A percentile compares a stretch with the other conserved stretches of the same genome.
phyloP scores from a whole-genome alignment of 2,888 invertebrate genomes.

The Perithous albicinctus region DNA sequence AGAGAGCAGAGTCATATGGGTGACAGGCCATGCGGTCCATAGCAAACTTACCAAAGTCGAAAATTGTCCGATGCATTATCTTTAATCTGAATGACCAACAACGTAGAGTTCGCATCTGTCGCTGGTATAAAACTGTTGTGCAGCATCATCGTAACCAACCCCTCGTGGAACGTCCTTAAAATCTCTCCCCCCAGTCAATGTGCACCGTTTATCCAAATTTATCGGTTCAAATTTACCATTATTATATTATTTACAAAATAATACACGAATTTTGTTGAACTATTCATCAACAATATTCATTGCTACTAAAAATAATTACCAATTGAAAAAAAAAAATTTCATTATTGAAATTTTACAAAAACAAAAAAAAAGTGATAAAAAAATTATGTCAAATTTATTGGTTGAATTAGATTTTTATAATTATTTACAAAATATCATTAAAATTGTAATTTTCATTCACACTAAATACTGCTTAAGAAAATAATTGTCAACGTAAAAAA shows the following conservation, averaged over 20 bases:
- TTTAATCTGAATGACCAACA: conserved; percentile 67
- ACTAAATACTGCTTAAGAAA: not conserved
- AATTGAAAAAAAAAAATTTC: too few species aligned
- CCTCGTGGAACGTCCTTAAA: not conserved
- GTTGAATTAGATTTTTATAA: too few species aligned
- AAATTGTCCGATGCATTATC: conserved; percentile 64
- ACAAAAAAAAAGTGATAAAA: too few species aligned
- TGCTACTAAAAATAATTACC: too few species aligned
- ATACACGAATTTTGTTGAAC: not conserved
- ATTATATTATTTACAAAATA: conserved; percentile 1
- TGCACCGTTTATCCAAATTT: conserved; percentile 18
- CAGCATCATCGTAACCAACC: not conserved
- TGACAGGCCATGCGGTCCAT: conserved; percentile 31
- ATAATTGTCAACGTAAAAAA: not conserved
- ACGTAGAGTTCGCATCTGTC: conserved; percentile 59
- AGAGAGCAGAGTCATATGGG: conserved; percentile 36
- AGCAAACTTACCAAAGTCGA: conserved; percentile 42
- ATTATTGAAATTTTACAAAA: too few species aligned
- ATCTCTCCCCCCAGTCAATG: conserved; percentile 4
- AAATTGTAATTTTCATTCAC: too few species aligned
- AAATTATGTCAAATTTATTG: too few species aligned
- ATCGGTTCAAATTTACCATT: not conserved
- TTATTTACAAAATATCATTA: too few species aligned
- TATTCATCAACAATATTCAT: too few species aligned
- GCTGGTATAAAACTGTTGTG: not conserved